phyloP scores from a whole-genome alignment of 2,113 vertebrate genomes.

The Odontophorus gujanensis region DNA sequence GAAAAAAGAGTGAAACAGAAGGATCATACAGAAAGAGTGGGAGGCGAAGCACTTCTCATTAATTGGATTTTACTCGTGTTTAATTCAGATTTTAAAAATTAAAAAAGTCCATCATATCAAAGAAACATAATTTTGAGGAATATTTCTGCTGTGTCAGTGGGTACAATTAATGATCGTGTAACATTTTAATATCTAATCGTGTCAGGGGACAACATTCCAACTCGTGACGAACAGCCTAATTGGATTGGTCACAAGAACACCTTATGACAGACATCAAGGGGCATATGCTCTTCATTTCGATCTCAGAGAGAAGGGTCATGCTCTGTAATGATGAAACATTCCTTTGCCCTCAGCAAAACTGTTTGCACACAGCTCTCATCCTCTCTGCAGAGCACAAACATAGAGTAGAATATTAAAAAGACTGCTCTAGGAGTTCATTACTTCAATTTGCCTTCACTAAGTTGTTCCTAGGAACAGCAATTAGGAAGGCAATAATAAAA shows the following conservation, averaged over 20 bases:
- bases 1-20: conserved; percentile 32
- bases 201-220: neutral
- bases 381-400: neutral
- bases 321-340: conserved; percentile 47
- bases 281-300: conserved; percentile 22
- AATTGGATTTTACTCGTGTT: neutral
- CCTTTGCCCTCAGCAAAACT: conserved; percentile 54
- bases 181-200: conserved; percentile 17
- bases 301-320: conserved; percentile 11
- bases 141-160: conserved; percentile 73
- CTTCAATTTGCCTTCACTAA: neutral
- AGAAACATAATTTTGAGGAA: conserved; percentile 48
- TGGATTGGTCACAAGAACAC: conserved; percentile 5
- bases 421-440: conserved; percentile 45
- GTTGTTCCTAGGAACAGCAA: conserved; percentile 2
- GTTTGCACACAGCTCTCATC: conserved; percentile 37
- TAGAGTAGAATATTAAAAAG: conserved; percentile 57
- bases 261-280: neutral
- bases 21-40: neutral
- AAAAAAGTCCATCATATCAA: neutral
- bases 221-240: neutral
- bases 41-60: conserved; percentile 40
- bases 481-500: conserved; percentile 28
- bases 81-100: conserved; percentile 36
- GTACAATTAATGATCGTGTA: conserved; percentile 44